Conservation (phyloP, 2,797 vertebrate species). For the Leptatherina wallacei region DNA sequence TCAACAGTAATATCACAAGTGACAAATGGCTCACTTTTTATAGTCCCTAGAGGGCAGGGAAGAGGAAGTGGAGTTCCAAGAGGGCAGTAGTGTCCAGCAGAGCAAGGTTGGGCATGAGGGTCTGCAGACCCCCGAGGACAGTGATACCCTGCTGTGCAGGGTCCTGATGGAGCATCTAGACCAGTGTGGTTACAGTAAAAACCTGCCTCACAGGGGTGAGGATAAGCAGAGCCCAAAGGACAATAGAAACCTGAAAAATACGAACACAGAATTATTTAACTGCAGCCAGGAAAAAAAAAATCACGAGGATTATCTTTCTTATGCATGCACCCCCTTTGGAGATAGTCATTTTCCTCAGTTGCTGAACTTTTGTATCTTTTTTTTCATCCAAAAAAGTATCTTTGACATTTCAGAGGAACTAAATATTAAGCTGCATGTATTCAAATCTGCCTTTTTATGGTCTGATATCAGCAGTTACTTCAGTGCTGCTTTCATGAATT, state of each 20-base stretch:
- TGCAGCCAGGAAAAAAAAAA: constrained; percentile 16
- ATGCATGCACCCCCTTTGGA: neutral
- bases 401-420: constrained; percentile 21
- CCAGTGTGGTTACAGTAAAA: constrained; percentile 80
- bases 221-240: constrained; percentile 82
- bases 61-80: constrained; percentile 82
- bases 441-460: constrained; percentile 24
- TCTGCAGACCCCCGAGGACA: constrained; percentile 77
- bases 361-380: constrained; percentile 12
- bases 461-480: constrained; percentile 36
- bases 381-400: constrained; percentile 8
- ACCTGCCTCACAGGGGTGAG: constrained; percentile 87
- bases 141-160: constrained; percentile 79
- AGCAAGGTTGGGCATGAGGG: constrained; percentile 71
- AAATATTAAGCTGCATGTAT: constrained; percentile 30
- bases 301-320: constrained; percentile 18
- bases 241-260: constrained; percentile 86
- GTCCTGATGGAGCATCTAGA: constrained; percentile 75
- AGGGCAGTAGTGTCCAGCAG: constrained; percentile 90
- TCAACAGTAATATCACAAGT: neutral
- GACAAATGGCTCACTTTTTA: constrained; percentile 74
- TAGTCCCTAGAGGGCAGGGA: constrained; percentile 86
- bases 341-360: constrained; percentile 28
- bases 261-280: constrained; percentile 23
- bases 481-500: constrained; percentile 4